A percentile compares a stretch with the other conserved stretches of the same genome.
Conservation (phyloP, 1,140 invertebrate genomes). For the Drosophila tsacasi region DNA sequence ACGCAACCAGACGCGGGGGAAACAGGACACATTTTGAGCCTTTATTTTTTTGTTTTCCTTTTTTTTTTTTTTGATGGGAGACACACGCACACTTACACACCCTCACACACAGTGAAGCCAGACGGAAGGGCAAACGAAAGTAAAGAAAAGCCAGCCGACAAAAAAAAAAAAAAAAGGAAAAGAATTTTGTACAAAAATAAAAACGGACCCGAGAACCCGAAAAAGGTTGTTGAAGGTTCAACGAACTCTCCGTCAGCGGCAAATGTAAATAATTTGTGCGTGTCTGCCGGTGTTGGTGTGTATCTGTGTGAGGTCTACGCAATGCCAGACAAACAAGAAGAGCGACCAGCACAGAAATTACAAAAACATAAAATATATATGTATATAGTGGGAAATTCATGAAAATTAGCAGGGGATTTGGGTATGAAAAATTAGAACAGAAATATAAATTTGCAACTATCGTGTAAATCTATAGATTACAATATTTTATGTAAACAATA, state of each 20-base stretch:
- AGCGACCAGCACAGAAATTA: neutral
- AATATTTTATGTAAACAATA: neutral
- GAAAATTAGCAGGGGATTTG: neutral
- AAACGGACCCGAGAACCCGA: constrained; percentile 19
- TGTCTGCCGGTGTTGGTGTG: constrained; percentile 23
- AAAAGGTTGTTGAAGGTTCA: constrained; percentile 46
- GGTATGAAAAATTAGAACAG: neutral
- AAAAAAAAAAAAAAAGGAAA: constrained; percentile 18
- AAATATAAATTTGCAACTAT: neutral
- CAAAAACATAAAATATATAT: neutral
- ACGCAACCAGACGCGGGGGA: constrained; percentile 16
- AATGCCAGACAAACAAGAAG: constrained; percentile 29
- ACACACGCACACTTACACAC: constrained; percentile 1
- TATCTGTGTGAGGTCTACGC: constrained; percentile 39
- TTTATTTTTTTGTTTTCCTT: neutral
- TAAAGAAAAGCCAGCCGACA: constrained; percentile 40
- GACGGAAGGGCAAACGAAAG: constrained; percentile 48
- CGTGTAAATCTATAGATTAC: neutral
- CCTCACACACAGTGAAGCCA: constrained; percentile 16
- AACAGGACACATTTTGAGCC: constrained; percentile 47
- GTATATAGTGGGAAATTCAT: neutral
- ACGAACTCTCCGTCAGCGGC: constrained; percentile 27
- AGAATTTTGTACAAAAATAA: constrained; percentile 41
- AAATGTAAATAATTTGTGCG: constrained; percentile 57
- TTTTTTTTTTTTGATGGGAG: neutral